Evolutionary conservation across 2,888 invertebrate genomes (phyloP).

Genomic region (Phasia obesa): DNA sequence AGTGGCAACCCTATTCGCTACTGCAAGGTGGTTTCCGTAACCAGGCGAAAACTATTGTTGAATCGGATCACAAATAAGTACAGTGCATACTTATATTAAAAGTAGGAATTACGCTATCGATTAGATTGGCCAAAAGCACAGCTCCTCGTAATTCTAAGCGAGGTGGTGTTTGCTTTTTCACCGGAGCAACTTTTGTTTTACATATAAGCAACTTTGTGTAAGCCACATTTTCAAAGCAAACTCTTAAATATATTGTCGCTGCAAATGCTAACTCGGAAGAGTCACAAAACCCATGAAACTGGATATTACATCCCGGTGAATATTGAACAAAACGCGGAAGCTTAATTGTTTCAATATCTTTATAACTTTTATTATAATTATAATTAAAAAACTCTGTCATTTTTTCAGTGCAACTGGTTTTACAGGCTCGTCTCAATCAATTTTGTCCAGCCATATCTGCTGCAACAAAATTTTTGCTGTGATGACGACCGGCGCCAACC

Average conservation of each 20-base stretch:
- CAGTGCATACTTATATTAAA: neutral
- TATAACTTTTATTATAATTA: neutral
- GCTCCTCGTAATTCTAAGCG: neutral
- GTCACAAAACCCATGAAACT: neutral
- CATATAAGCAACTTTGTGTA: neutral
- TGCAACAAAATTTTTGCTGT: slow-evolving; percentile 20
- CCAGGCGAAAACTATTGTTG: neutral
- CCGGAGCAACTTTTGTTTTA: neutral
- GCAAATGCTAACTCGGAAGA: neutral
- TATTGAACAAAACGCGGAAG: slow-evolving; percentile 11
- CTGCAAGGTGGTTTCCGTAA: neutral
- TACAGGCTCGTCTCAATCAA: slow-evolving; percentile 1
- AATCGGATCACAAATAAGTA: neutral
- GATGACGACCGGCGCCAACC: slow-evolving; percentile 10
- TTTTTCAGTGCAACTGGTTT: slow-evolving; percentile 11
- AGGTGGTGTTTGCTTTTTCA: neutral
- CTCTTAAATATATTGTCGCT: neutral
- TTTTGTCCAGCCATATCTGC: slow-evolving; percentile 40
- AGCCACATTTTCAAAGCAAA: neutral
- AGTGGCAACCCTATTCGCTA: no score
- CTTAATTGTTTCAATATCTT: slow-evolving; percentile 19
- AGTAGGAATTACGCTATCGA: neutral
- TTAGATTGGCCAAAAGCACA: neutral
- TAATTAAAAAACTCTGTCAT: neutral
- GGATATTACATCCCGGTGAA: neutral